phyloP scores from a whole-genome alignment of 2,797 vertebrate species.

The Caiman crocodilus region DNA sequence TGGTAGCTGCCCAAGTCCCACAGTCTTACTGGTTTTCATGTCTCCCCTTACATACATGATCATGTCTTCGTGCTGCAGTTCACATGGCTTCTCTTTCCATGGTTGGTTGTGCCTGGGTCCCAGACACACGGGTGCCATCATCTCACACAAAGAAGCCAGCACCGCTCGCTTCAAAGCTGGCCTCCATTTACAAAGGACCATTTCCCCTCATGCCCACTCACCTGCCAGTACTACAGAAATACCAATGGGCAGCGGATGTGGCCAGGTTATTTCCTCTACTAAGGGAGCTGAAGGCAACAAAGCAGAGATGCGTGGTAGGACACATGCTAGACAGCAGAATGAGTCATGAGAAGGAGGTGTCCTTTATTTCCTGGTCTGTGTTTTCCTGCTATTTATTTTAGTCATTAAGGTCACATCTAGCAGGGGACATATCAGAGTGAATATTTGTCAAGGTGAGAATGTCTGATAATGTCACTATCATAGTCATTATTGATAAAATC shows the following conservation, averaged over 20 bases:
- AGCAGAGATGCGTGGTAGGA: not conserved
- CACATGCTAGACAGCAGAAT: not conserved
- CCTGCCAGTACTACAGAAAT: not conserved
- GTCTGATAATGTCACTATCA: not conserved
- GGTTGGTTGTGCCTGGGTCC: not conserved
- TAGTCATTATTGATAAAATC: not conserved
- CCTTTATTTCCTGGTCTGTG: not conserved
- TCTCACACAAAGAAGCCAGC: not conserved
- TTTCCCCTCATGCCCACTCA: not conserved
- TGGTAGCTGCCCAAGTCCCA: not conserved
- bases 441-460: not conserved
- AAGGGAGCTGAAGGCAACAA: not conserved
- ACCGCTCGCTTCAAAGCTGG: not conserved
- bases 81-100: not conserved
- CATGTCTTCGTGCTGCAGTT: not conserved
- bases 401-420: not conserved
- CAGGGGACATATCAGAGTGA: not conserved
- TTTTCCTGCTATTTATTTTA: not conserved
- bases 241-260: not conserved
- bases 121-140: not conserved
- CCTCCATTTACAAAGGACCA: not conserved
- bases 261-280: not conserved
- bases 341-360: not conserved
- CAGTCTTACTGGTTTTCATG: not conserved
- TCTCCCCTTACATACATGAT: not conserved